Conservation (phyloP, 2,888 invertebrate species). For the Congeria kusceri region DNA sequence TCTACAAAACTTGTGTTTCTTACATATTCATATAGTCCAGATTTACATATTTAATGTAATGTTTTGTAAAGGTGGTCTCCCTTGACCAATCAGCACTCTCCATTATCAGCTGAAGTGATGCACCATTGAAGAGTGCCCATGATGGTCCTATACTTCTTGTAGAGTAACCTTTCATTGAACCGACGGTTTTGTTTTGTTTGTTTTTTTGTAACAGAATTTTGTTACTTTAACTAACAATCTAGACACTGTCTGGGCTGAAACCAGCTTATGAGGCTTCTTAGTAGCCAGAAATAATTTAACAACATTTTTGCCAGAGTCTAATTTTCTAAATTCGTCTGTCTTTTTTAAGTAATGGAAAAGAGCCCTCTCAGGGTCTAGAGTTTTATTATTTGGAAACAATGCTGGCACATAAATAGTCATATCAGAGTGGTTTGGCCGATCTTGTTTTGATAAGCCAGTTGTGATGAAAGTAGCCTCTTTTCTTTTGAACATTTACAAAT, state of each 20-base stretch:
- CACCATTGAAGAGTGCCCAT: slow-evolving; percentile 15
- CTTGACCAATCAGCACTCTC: slow-evolving; percentile 19
- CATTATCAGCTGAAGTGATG: slow-evolving; percentile 10
- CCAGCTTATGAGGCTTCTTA: slow-evolving; percentile 19
- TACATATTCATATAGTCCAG: background rate
- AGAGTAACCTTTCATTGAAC: no score
- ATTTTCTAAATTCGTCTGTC: slow-evolving; percentile 32
- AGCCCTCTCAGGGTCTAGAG: slow-evolving; percentile 30
- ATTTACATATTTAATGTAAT: slow-evolving; percentile 25
- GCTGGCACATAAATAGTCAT: slow-evolving; percentile 34
- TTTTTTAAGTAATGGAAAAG: slow-evolving; percentile 29
- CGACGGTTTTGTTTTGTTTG: no score
- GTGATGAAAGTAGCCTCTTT: slow-evolving; percentile 34
- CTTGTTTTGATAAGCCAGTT: slow-evolving; percentile 38
- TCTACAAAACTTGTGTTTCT: no score
- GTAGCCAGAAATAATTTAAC: slow-evolving; percentile 11
- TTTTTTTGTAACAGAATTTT: slow-evolving; percentile 8
- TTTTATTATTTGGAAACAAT: slow-evolving; percentile 26
- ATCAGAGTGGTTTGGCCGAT: slow-evolving; percentile 35
- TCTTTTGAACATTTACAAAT: slow-evolving; percentile 32
- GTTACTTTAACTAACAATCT: slow-evolving; percentile 23
- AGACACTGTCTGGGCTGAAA: slow-evolving; percentile 16
- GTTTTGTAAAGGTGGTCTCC: slow-evolving; percentile 19
- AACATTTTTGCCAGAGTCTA: background rate
- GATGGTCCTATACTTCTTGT: slow-evolving; percentile 33